Percentiles rank a stretch among this genome's conserved stretches.
These are phyloP conservation scores for Bergia puertoricense DNA, from an alignment of 92 coral and sea anemone species.

Conservation along the genomic window DNA sequence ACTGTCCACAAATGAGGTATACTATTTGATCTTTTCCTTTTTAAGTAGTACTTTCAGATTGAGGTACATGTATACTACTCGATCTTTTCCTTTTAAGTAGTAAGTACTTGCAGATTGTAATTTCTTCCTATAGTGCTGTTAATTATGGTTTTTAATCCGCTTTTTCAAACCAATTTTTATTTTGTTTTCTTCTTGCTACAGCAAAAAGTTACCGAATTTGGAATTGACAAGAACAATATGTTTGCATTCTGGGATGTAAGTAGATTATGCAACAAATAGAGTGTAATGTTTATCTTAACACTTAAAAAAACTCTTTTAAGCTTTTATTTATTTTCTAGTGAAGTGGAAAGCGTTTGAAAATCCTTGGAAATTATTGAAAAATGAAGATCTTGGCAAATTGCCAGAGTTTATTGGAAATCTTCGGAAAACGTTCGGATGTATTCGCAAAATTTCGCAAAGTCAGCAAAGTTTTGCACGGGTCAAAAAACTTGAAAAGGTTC, in stretches of 20 bases:
- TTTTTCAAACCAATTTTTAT: background rate
- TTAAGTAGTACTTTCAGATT: too few species aligned
- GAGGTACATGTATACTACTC: too few species aligned
- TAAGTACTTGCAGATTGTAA: background rate
- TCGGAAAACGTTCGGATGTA: too few species aligned
- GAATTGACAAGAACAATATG: constrained; percentile 95
- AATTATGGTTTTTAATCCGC: background rate
- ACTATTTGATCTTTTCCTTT: too few species aligned
- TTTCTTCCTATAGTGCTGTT: background rate
- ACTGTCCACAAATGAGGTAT: constrained; percentile 93
- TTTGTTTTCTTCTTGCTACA: constrained; percentile 24
- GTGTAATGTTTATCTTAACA: background rate
- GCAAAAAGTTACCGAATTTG: constrained; percentile 93
- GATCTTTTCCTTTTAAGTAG: background rate
- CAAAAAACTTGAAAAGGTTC: too few species aligned
- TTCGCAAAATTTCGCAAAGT: too few species aligned
- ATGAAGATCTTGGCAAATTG: too few species aligned
- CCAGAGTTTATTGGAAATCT: too few species aligned
- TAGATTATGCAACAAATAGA: background rate
- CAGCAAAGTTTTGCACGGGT: too few species aligned
- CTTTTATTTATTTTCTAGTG: too few species aligned
- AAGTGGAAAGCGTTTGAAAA: too few species aligned
- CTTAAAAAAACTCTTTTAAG: background rate
- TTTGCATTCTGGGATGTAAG: constrained; percentile 99
- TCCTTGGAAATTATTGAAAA: too few species aligned